A percentile compares a stretch with the other conserved stretches of the same genome.
Evolutionary conservation across 2,113 vertebrate genomes (phyloP).

Genomic region (Centropus unirufus): DNA sequence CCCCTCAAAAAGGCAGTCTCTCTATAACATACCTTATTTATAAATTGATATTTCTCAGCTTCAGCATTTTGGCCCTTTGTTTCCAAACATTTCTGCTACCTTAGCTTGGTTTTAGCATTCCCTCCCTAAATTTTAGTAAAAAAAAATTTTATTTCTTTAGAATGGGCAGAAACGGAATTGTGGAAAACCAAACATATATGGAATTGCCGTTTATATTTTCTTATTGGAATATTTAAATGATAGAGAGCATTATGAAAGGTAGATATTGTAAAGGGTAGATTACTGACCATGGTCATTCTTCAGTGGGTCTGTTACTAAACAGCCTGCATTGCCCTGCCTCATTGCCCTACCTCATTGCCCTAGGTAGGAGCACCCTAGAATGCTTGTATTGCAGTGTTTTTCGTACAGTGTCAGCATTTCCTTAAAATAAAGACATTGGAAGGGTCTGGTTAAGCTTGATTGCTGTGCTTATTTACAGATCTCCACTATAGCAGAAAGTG

Average conservation of each 20-base stretch:
- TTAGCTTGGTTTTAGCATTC: neutral
- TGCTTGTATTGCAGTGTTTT: neutral
- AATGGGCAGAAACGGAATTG: neutral
- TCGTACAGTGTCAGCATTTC: neutral
- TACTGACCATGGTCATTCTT: neutral
- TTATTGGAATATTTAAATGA: neutral
- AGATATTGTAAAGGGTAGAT: neutral
- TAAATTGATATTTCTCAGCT: neutral
- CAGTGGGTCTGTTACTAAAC: neutral
- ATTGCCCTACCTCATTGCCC: neutral
- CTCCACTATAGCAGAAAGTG: slow-evolving; percentile 95
- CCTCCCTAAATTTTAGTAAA: neutral
- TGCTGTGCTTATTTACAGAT: slow-evolving; percentile 84
- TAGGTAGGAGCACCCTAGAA: neutral
- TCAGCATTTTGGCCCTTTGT: neutral
- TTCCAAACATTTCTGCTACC: neutral
- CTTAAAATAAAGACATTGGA: neutral
- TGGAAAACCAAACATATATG: neutral
- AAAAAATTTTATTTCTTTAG: neutral
- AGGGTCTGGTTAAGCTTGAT: slow-evolving; percentile 26
- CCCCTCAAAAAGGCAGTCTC: neutral
- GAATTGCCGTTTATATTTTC: neutral
- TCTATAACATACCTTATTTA: neutral
- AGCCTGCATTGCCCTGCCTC: neutral
- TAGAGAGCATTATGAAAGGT: neutral